Conservation (phyloP, 2,888 invertebrate genomes). For the Perizoma flavofasciatum region DNA sequence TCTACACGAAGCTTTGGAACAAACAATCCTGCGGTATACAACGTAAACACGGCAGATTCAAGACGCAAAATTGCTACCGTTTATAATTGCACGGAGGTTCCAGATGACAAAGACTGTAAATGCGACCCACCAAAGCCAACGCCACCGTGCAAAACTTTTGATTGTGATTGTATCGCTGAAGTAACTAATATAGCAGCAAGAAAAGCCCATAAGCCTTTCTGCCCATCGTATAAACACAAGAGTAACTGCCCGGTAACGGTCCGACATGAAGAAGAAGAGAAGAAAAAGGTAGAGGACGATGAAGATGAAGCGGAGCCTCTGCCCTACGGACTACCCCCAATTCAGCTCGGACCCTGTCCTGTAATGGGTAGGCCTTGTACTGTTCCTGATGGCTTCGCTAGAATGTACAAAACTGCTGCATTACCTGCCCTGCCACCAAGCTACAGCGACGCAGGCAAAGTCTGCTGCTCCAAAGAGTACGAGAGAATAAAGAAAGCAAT, state of each 20-base stretch:
- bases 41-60: conserved; percentile 41
- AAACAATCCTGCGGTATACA: conserved; percentile 46
- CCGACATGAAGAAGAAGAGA: conserved; percentile 60
- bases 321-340: conserved; percentile 75
- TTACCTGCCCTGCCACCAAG: conserved; percentile 63
- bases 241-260: conserved; percentile 65
- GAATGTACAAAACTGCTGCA: conserved; percentile 71
- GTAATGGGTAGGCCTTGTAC: conserved; percentile 73
- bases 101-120: conserved; percentile 68
- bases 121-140: conserved; percentile 67
- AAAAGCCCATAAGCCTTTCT: conserved; percentile 68
- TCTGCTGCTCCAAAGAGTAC: conserved; percentile 77
- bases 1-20: conserved; percentile 39
- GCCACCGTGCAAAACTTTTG: conserved; percentile 71
- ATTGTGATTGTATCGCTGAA: conserved; percentile 69
- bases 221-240: conserved; percentile 72
- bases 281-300: conserved; percentile 62
- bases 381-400: conserved; percentile 73
- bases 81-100: conserved; percentile 56
- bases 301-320: conserved; percentile 68
- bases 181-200: conserved; percentile 55
- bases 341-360: conserved; percentile 75
- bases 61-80: conserved; percentile 41
- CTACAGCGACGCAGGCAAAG: conserved; percentile 71
- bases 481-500: conserved; percentile 75